Conservation (phyloP, 2,113 vertebrate genomes). For the Corythaeola cristata region DNA sequence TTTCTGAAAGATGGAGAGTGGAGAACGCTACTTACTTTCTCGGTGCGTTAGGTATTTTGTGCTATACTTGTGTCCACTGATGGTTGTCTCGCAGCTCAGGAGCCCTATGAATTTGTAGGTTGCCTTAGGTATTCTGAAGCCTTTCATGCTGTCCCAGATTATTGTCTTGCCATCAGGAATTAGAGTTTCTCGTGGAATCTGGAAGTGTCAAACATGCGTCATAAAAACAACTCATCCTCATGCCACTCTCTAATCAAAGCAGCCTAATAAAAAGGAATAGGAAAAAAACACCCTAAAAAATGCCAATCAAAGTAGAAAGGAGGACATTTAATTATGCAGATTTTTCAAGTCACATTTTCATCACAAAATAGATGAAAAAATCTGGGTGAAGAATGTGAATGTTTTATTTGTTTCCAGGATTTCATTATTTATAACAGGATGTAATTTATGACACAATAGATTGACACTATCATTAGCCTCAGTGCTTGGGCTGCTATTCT, state of each 20-base stretch:
- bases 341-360: slow-evolving; percentile 35
- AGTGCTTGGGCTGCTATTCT: neutral
- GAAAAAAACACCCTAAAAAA: neutral
- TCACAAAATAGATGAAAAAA: slow-evolving; percentile 19
- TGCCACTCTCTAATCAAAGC: neutral
- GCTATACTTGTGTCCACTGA: slow-evolving; percentile 68
- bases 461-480: slow-evolving; percentile 28
- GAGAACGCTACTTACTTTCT: slow-evolving; percentile 75
- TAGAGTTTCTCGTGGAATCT: slow-evolving; percentile 77
- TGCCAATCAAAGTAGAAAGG: slow-evolving; percentile 4
- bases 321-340: neutral
- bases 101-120: slow-evolving; percentile 84
- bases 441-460: slow-evolving; percentile 55
- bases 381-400: neutral
- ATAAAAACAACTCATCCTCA: neutral
- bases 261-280: neutral
- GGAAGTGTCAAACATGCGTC: slow-evolving; percentile 12
- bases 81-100: slow-evolving; percentile 82
- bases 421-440: slow-evolving; percentile 60
- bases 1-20: neutral
- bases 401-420: slow-evolving; percentile 36
- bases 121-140: slow-evolving; percentile 87
- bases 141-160: slow-evolving; percentile 88
- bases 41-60: slow-evolving; percentile 83
- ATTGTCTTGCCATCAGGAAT: slow-evolving; percentile 83